Evolutionary conservation across 2,113 vertebrate genomes (phyloP).

Genomic region (Bos indicus): DNA sequence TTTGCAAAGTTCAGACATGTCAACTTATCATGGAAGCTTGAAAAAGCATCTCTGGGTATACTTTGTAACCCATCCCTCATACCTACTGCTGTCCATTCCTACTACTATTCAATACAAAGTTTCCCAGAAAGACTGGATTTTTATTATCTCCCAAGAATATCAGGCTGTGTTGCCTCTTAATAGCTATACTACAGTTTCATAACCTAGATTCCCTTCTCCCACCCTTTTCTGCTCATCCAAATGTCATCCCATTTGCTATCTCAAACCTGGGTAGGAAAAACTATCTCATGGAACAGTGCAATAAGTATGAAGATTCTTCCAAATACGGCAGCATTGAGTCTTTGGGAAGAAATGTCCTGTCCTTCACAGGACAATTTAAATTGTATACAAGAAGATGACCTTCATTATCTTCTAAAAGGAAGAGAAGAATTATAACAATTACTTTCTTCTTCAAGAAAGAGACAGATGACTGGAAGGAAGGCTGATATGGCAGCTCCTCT

Average conservation of each 20-base stretch:
- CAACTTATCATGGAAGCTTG: neutral
- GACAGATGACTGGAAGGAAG: neutral
- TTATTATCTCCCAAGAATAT: neutral
- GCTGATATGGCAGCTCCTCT: neutral
- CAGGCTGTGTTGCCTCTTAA: neutral
- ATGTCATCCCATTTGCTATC: neutral
- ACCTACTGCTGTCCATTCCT: neutral
- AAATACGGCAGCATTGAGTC: neutral
- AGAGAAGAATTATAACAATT: neutral
- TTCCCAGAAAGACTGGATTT: neutral
- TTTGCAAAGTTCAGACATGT: neutral
- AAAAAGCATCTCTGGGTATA: neutral
- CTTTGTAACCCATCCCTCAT: neutral
- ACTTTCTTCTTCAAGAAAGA: neutral
- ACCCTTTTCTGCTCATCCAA: neutral
- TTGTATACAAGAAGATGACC: neutral
- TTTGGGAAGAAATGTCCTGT: neutral
- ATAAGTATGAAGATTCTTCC: neutral
- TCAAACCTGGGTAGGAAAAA: neutral
- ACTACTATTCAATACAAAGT: neutral
- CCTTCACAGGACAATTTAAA: neutral
- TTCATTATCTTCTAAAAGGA: neutral
- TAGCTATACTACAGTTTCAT: neutral
- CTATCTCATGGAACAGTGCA: neutral
- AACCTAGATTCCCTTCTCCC: neutral